Evolutionary conservation across 1,140 invertebrate genomes (phyloP).

Genomic region (Tetramorium simillimum): DNA sequence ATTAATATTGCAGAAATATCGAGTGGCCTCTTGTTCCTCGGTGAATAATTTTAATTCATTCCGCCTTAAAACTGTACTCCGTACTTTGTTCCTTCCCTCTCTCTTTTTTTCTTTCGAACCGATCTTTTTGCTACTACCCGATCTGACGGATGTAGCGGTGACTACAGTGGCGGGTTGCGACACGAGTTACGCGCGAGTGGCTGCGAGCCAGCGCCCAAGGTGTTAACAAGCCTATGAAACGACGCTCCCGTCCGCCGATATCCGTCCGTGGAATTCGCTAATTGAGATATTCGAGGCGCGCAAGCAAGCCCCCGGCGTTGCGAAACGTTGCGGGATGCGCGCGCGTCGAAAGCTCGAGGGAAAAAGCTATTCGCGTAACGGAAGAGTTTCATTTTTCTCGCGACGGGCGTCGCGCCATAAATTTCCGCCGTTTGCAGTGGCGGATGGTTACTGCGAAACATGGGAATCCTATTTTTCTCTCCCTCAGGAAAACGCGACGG

Average conservation of each 20-base stretch:
- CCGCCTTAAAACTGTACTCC: not conserved
- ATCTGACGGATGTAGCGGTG: not conserved
- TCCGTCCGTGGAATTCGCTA: slow-evolving; percentile 40
- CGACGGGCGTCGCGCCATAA: not conserved
- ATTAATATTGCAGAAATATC: slow-evolving; percentile 1
- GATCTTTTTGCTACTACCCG: slow-evolving; percentile 25
- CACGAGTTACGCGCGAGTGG: slow-evolving; percentile 25
- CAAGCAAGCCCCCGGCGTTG: not conserved
- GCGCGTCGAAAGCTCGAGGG: not conserved
- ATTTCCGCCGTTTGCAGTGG: slow-evolving; percentile 12
- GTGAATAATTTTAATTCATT: not conserved
- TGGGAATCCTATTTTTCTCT: not conserved
- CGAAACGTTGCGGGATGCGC: slow-evolving; percentile 8
- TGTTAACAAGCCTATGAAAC: slow-evolving; percentile 45
- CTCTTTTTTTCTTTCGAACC: not conserved
- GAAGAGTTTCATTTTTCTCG: not conserved
- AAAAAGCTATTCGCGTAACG: slow-evolving; percentile 17
- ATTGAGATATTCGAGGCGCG: not conserved
- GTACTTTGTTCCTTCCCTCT: not conserved
- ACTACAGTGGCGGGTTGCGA: slow-evolving; percentile 17
- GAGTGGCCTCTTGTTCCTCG: no score
- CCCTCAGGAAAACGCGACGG: not conserved
- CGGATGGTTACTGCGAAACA: not conserved
- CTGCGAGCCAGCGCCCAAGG: slow-evolving; percentile 42
- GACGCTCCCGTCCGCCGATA: slow-evolving; percentile 30